phyloP scores from a whole-genome alignment of 2,888 invertebrate species.

The Diplolepis rosae region DNA sequence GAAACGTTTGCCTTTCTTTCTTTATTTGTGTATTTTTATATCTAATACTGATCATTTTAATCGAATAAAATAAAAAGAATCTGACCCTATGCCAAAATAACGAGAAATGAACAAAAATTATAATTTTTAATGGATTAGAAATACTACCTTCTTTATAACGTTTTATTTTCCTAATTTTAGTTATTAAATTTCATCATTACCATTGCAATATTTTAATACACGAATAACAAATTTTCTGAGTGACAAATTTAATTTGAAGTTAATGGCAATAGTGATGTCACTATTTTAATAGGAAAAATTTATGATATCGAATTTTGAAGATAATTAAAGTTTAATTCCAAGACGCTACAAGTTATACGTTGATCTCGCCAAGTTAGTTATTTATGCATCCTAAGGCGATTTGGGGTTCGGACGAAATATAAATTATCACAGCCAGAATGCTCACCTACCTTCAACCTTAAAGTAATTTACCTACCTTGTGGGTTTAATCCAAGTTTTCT shows the following conservation, averaged over 20 bases:
- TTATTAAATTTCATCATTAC: neutral
- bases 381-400: slow-evolving; percentile 3
- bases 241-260: neutral
- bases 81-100: too few relatives aligned
- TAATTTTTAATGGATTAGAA: too few relatives aligned
- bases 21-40: too few relatives aligned
- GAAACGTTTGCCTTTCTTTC: too few relatives aligned
- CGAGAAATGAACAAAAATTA: too few relatives aligned
- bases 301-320: neutral
- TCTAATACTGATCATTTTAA: too few relatives aligned
- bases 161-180: neutral
- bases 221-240: neutral
- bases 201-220: neutral
- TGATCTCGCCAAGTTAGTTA: slow-evolving; percentile 4
- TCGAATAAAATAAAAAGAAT: too few relatives aligned
- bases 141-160: neutral
- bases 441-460: neutral
- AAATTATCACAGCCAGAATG: neutral
- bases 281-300: slow-evolving; percentile 1
- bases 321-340: neutral
- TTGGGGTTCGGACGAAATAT: neutral
- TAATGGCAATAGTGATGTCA: neutral
- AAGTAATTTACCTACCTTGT: neutral
- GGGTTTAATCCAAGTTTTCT: slow-evolving; percentile 5
- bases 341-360: neutral